phyloP scores from a whole-genome alignment of 2,797 vertebrate species.

The Enteromius argenteus region DNA sequence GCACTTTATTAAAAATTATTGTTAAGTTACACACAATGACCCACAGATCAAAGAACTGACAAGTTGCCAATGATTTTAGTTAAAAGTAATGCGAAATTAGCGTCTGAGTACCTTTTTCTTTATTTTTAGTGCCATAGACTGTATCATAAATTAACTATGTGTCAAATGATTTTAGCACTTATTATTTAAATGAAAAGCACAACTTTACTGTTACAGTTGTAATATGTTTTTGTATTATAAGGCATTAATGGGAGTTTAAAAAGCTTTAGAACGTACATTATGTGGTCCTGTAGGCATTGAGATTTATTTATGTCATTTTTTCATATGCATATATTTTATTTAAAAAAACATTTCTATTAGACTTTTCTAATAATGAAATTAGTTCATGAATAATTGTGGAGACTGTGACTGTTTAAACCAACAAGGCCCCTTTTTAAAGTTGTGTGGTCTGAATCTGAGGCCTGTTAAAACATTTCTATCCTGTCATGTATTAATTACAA shows the following conservation, averaged over 20 bases:
- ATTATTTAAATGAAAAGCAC: background rate
- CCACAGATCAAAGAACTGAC: background rate
- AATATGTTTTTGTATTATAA: background rate
- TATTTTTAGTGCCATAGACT: background rate
- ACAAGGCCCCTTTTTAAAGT: background rate
- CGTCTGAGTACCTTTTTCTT: background rate
- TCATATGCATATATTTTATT: no score
- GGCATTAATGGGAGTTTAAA: background rate
- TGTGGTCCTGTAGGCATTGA: conserved; percentile 27
- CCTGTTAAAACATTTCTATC: conserved; percentile 24
- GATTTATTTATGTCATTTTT: conserved; percentile 52
- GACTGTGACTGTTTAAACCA: background rate
- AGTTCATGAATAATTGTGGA: background rate
- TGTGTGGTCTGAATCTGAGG: background rate
- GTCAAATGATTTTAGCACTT: conserved; percentile 1
- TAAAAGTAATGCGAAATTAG: background rate
- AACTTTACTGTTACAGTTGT: background rate
- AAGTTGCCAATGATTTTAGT: background rate
- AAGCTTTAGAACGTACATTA: conserved; percentile 68
- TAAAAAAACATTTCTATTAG: background rate
- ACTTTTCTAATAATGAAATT: conserved; percentile 25
- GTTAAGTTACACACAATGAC: conserved; percentile 5
- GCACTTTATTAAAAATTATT: background rate
- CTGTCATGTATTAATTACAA: conserved; percentile 33
- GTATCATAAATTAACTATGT: background rate